Conservation (phyloP, 2,888 invertebrate species). For the Cheilosia urbana region DNA sequence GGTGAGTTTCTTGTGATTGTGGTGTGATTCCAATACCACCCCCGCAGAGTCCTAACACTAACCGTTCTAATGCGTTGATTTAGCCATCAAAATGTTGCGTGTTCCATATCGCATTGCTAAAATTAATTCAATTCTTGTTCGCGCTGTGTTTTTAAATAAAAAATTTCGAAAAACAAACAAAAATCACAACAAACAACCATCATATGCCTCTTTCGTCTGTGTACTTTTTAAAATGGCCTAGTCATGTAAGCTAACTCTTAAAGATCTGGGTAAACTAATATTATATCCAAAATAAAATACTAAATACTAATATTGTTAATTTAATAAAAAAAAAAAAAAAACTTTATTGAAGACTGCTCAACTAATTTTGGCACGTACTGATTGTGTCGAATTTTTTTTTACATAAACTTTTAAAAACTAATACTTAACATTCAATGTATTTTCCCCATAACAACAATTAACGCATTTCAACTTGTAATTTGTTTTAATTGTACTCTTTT, state of each 20-base stretch:
- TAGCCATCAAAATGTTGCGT: conserved; percentile 30
- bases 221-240: conserved; percentile 68
- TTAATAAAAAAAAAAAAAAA: conserved; percentile 40
- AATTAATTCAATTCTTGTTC: conserved; percentile 41
- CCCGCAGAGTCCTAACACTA: conserved; percentile 23
- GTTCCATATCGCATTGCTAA: conserved; percentile 36
- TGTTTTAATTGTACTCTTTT: conserved; percentile 10
- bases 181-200: conserved; percentile 45
- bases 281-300: conserved; percentile 40
- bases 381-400: conserved; percentile 64
- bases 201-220: conserved; percentile 52
- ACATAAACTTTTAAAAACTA: conserved; percentile 36
- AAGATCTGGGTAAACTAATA: conserved; percentile 38
- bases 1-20: conserved; percentile 83
- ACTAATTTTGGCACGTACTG: conserved; percentile 70
- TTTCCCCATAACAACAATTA: conserved; percentile 41
- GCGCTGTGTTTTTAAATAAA: conserved; percentile 42
- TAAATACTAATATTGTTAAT: conserved; percentile 53
- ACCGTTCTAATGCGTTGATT: conserved; percentile 53
- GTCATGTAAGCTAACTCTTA: conserved; percentile 69
- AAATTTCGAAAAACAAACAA: background rate
- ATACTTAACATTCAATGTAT: conserved; percentile 30
- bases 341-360: conserved; percentile 73
- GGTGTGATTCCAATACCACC: conserved; percentile 46
- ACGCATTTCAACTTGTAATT: conserved; percentile 35